These are phyloP conservation scores for Cremastobaeus sp. DNA, from an alignment of 2,888 invertebrate genomes.

Conservation along the genomic window DNA sequence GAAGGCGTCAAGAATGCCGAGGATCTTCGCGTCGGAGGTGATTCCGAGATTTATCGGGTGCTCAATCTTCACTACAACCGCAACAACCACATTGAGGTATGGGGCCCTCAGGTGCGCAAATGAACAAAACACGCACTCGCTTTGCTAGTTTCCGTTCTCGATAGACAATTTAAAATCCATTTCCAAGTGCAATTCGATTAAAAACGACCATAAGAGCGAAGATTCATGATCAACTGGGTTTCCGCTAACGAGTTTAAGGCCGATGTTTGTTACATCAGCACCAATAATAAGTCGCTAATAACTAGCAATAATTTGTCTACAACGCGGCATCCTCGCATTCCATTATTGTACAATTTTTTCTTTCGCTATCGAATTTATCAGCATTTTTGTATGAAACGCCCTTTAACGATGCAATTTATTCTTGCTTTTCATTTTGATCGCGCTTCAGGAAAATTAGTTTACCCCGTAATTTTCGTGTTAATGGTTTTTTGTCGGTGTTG, in stretches of 20 bases:
- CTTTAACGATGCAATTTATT: too few species aligned
- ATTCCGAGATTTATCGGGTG: conserved; percentile 98
- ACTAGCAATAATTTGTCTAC: too few species aligned
- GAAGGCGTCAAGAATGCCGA: conserved; percentile 96
- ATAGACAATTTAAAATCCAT: neutral
- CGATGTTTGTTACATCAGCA: too few species aligned
- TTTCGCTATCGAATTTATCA: too few species aligned
- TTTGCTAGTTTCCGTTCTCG: conserved; percentile 61
- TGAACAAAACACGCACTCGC: conserved; percentile 74
- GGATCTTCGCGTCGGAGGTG: conserved; percentile 94
- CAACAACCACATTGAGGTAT: conserved; percentile 97
- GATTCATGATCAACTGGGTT: too few species aligned
- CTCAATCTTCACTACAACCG: conserved; percentile 99
- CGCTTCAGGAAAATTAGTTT: conserved; percentile 18
- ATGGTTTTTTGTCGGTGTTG: conserved; percentile 11
- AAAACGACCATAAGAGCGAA: neutral
- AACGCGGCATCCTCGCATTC: too few species aligned
- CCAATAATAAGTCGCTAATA: too few species aligned
- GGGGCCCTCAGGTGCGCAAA: conserved; percentile 84
- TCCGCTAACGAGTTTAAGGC: too few species aligned
- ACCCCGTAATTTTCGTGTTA: conserved; percentile 13
- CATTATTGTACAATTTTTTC: too few species aligned
- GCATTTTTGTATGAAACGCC: too few species aligned
- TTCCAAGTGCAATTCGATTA: too few species aligned
- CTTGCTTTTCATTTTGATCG: conserved; percentile 22